phyloP scores from a whole-genome alignment of 2,888 invertebrate genomes.

The Limnephilus marmoratus region DNA sequence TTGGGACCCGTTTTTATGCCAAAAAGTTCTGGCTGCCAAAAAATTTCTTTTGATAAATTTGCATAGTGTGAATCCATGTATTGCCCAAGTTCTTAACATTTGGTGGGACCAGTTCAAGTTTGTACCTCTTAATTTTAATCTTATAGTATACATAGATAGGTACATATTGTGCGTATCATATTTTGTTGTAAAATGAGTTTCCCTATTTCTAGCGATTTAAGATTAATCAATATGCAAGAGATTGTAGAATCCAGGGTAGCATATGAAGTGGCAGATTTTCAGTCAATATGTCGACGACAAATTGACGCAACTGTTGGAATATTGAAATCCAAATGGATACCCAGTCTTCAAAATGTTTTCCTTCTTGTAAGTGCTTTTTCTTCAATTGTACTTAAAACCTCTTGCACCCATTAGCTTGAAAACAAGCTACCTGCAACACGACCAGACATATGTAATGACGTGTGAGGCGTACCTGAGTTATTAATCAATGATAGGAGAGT shows the following conservation, averaged over 20 bases:
- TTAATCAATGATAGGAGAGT: not conserved
- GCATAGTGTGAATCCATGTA: constrained; percentile 88
- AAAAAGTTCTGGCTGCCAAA: constrained; percentile 73
- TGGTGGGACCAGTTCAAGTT: constrained; percentile 89
- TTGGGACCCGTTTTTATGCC: constrained; percentile 83
- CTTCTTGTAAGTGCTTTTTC: constrained; percentile 73
- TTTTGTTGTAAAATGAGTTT: not conserved
- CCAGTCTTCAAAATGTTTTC: constrained; percentile 81
- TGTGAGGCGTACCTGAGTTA: too few relatives aligned
- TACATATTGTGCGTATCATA: not conserved
- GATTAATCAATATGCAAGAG: constrained; percentile 79
- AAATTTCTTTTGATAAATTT: constrained; percentile 77
- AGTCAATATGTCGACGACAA: constrained; percentile 74
- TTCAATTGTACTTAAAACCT: constrained; percentile 63
- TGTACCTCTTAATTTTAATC: constrained; percentile 64
- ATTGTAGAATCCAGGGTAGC: constrained; percentile 79
- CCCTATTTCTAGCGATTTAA: constrained; percentile 75
- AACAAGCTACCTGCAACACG: too few relatives aligned
- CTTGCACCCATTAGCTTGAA: too few relatives aligned
- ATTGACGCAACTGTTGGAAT: constrained; percentile 83
- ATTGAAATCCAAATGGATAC: constrained; percentile 81
- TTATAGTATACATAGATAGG: too few relatives aligned
- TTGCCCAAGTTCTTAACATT: constrained; percentile 87
- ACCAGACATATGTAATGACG: too few relatives aligned
- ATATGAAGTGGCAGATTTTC: constrained; percentile 83